A percentile compares a stretch with the other conserved stretches of the same genome.
Conservation (phyloP, 2,113 vertebrate species). For the Cricetomys ansorgei region DNA sequence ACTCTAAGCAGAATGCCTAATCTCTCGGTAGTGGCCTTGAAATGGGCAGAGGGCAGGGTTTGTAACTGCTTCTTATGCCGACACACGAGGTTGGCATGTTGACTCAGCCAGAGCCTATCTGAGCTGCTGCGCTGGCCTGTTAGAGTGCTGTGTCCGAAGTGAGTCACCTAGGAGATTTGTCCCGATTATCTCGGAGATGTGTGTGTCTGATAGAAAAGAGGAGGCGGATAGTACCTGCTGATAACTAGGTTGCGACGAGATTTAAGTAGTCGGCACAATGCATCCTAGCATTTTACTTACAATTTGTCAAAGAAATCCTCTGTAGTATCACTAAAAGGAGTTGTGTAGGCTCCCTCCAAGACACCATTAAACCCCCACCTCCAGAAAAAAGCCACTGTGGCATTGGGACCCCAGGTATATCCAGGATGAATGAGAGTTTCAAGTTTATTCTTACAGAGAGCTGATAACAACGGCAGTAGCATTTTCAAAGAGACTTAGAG, state of each 20-base stretch:
- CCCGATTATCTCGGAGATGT: conserved; percentile 66
- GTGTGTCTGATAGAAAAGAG: conserved; percentile 67
- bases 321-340: conserved; percentile 60
- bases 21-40: conserved; percentile 38
- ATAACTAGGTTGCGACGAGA: conserved; percentile 69
- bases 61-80: conserved; percentile 52
- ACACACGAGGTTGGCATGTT: neutral
- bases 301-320: conserved; percentile 60
- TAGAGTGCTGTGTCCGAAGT: conserved; percentile 33
- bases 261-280: conserved; percentile 60
- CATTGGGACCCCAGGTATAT: conserved; percentile 51
- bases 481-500: conserved; percentile 43
- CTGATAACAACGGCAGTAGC: neutral
- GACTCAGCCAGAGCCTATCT: conserved; percentile 62
- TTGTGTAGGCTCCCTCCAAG: conserved; percentile 11
- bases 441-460: conserved; percentile 61
- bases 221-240: conserved; percentile 75
- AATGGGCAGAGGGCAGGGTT: neutral
- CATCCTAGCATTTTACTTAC: conserved; percentile 58
- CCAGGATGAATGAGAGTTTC: conserved; percentile 61
- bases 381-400: conserved; percentile 49
- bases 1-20: conserved; percentile 25
- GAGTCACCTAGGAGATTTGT: conserved; percentile 79
- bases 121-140: conserved; percentile 32
- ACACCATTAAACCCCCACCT: no score